Percentiles rank a stretch among this genome's conserved stretches.
Conservation (phyloP, 2,797 vertebrate species). For the Ctenochaetus hawaiiensis region DNA sequence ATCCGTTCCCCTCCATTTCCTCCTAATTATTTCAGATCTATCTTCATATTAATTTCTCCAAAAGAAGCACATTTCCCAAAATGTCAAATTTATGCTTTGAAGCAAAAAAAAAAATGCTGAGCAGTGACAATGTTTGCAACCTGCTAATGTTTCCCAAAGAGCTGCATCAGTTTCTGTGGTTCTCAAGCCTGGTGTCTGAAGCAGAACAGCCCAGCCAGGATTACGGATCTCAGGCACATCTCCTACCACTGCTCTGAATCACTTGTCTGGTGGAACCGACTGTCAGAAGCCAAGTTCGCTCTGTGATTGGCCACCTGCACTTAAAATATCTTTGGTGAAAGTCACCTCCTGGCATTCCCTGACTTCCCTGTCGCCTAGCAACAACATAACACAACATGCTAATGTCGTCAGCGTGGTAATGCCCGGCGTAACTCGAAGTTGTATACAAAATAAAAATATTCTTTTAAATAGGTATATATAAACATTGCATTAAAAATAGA, state of each 20-base stretch:
- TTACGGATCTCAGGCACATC: constrained; percentile 39
- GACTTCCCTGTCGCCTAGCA: constrained; percentile 68
- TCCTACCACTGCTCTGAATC: constrained; percentile 41
- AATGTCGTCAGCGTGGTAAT: constrained; percentile 77
- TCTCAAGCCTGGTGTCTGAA: constrained; percentile 15
- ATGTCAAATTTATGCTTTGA: constrained; percentile 7
- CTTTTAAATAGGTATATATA: constrained; percentile 99
- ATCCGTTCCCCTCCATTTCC: not conserved
- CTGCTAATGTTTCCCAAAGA: constrained; percentile 3
- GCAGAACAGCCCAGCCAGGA: constrained; percentile 26
- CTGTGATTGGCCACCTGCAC: constrained; percentile 66
- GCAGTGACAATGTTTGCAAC: not conserved
- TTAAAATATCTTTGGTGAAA: constrained; percentile 82
- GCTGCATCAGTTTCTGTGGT: not conserved
- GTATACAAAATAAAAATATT: constrained; percentile 99
- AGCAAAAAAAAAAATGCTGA: not conserved
- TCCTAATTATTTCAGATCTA: not conserved
- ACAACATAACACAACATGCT: constrained; percentile 75
- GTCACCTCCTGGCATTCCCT: constrained; percentile 75
- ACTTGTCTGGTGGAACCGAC: constrained; percentile 46
- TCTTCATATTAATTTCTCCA: not conserved
- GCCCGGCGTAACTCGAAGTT: constrained; percentile 86
- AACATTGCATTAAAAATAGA: constrained; percentile 99
- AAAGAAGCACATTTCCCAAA: constrained; percentile 5
- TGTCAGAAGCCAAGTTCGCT: constrained; percentile 27